These are phyloP conservation scores for Ataeniobius toweri DNA, from an alignment of 2,797 vertebrate species.

Conservation along the genomic window DNA sequence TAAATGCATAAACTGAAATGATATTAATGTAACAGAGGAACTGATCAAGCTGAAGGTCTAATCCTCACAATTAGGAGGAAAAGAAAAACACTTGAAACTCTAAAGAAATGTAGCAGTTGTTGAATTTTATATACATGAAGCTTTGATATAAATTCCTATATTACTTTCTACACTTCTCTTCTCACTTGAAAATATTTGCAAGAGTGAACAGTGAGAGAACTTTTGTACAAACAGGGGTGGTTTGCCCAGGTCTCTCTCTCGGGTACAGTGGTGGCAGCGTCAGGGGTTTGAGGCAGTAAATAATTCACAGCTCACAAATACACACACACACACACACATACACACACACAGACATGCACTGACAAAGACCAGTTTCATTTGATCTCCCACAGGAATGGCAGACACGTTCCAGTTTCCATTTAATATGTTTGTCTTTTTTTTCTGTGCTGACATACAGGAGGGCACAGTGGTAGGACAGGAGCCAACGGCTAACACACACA, in stretches of 20 bases:
- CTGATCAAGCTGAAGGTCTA: not conserved
- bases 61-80: not conserved
- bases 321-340: constrained; percentile 18
- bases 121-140: not conserved
- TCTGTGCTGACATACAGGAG: not conserved
- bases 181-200: not conserved
- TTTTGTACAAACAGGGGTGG: constrained; percentile 13
- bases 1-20: not conserved
- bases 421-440: constrained; percentile 13
- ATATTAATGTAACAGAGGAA: constrained; percentile 17
- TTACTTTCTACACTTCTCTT: not conserved
- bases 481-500: not conserved
- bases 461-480: not conserved
- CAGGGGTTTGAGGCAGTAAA: constrained; percentile 63
- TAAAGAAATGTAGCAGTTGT: not conserved
- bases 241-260: constrained; percentile 47
- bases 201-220: not conserved
- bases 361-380: constrained; percentile 39
- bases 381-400: constrained; percentile 19
- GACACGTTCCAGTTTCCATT: constrained; percentile 34
- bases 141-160: not conserved
- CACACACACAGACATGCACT: constrained; percentile 17
- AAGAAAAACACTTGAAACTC: not conserved
- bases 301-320: constrained; percentile 57
- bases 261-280: constrained; percentile 40